Conservation (phyloP, 2,113 vertebrate species). For the Calyptommatus sinebrachiatus region DNA sequence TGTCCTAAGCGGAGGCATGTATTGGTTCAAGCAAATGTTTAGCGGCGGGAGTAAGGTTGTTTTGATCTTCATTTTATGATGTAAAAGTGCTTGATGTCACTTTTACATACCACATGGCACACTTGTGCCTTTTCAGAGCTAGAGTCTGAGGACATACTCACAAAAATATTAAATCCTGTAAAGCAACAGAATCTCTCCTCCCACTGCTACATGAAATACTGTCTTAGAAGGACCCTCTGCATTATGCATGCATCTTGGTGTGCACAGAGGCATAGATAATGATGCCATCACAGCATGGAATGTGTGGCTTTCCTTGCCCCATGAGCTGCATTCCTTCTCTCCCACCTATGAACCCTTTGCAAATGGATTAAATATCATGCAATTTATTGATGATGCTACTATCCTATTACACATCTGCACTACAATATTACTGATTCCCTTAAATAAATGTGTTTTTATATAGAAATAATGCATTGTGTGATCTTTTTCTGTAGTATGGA, state of each 20-base stretch:
- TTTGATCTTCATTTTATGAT: background rate
- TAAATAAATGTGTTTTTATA: background rate
- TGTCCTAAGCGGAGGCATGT: too few species aligned
- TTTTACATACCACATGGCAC: background rate
- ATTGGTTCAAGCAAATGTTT: background rate
- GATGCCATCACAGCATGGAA: background rate
- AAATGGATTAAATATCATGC: background rate
- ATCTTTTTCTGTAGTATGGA: background rate
- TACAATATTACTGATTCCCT: background rate
- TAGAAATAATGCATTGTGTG: background rate
- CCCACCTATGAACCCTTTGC: background rate
- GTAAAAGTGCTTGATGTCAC: background rate
- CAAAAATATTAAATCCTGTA: background rate
- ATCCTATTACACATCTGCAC: background rate
- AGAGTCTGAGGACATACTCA: too few species aligned
- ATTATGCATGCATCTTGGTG: background rate
- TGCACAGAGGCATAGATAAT: background rate
- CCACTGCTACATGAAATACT: background rate
- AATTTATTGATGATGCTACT: background rate
- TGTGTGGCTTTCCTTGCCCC: background rate
- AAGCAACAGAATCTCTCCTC: too few species aligned
- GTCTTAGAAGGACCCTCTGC: background rate
- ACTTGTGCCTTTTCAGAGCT: background rate
- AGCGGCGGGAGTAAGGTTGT: background rate
- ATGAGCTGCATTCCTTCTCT: background rate